phyloP scores from a whole-genome alignment of 2,888 invertebrate species.

The Mantis religiosa region DNA sequence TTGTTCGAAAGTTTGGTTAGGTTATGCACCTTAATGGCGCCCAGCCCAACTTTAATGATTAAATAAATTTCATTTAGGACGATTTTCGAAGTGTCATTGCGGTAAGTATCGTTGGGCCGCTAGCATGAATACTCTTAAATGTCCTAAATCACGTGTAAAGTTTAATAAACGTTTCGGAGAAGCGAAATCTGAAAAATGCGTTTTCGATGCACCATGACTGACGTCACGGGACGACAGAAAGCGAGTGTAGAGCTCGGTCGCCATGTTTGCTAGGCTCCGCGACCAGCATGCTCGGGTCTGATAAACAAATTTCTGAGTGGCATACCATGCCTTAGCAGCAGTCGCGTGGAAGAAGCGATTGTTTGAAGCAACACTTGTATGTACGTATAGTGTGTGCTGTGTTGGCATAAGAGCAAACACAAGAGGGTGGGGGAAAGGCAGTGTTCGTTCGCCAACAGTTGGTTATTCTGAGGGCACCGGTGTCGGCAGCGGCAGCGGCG shows the following conservation, averaged over 20 bases:
- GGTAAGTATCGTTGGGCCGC: too few relatives aligned
- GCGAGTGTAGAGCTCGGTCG: background rate
- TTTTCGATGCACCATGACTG: background rate
- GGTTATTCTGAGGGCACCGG: background rate
- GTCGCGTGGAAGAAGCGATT: background rate
- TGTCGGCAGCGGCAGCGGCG: background rate
- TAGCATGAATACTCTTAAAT: too few relatives aligned
- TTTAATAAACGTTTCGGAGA: background rate
- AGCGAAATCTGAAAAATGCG: background rate
- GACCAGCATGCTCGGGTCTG: background rate
- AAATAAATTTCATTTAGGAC: too few relatives aligned
- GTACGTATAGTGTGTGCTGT: too few relatives aligned
- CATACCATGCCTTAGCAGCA: too few relatives aligned
- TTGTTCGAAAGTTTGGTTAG: too few relatives aligned
- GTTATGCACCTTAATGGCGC: too few relatives aligned
- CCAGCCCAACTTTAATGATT: too few relatives aligned
- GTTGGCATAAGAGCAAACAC: too few relatives aligned
- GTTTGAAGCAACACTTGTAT: background rate
- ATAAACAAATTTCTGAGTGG: background rate
- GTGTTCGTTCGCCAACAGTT: background rate
- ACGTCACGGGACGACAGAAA: background rate
- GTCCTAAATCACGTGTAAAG: too few relatives aligned
- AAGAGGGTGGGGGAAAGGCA: too few relatives aligned
- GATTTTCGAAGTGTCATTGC: too few relatives aligned
- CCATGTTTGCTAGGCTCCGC: background rate